Evolutionary conservation across 2,888 invertebrate species (phyloP).

Genomic region (Platycheirus albimanus): DNA sequence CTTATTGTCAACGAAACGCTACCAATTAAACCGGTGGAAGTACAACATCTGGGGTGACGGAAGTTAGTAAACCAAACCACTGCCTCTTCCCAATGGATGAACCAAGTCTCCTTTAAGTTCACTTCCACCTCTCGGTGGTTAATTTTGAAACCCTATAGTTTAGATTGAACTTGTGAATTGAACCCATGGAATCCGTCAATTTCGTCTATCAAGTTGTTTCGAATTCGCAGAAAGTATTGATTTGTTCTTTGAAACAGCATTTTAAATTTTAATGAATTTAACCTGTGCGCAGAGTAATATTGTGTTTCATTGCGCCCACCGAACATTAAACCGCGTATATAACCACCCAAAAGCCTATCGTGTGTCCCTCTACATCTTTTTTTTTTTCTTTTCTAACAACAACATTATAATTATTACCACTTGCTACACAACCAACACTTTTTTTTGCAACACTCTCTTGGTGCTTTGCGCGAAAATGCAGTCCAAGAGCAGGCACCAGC

Average conservation of each 20-base stretch:
- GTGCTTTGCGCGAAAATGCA: conserved; percentile 64
- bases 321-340: background rate
- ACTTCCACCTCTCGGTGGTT: too few relatives aligned
- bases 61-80: too few relatives aligned
- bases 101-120: too few relatives aligned
- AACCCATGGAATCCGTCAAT: too few relatives aligned
- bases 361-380: background rate
- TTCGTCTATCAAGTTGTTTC: conserved; percentile 4
- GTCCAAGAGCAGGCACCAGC: conserved; percentile 65
- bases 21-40: conserved; percentile 19
- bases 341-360: conserved; percentile 18
- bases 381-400: conserved; percentile 2
- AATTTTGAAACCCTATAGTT: too few relatives aligned
- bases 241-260: conserved; percentile 23
- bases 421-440: conserved; percentile 64
- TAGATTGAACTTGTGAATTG: too few relatives aligned
- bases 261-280: conserved; percentile 32
- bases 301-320: conserved; percentile 42
- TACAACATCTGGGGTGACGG: too few relatives aligned
- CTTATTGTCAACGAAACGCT: background rate
- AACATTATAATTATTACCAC: conserved; percentile 54
- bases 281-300: conserved; percentile 34
- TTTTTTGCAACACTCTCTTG: conserved; percentile 56
- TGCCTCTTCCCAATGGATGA: too few relatives aligned
- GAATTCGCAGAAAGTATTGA: conserved; percentile 66